Conservation (phyloP, 2,113 vertebrate species). For the Cranoglanis bouderius region DNA sequence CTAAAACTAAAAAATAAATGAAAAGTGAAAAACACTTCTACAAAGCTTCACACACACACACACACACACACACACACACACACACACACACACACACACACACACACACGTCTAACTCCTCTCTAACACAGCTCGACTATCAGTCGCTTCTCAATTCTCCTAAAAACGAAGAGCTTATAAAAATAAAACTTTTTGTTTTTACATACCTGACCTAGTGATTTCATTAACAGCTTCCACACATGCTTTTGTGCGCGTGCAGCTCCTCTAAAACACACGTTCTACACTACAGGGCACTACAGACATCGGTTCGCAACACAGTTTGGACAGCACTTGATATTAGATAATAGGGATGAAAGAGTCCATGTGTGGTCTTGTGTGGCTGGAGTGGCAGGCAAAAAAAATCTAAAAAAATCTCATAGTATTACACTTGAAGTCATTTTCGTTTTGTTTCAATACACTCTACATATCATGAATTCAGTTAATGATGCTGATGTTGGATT, state of each 20-base stretch:
- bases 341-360: neutral
- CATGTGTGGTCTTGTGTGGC: neutral
- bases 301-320: neutral
- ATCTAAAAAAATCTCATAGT: neutral
- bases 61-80: neutral
- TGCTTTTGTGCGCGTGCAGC: slow-evolving; percentile 58
- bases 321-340: neutral
- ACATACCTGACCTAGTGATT: slow-evolving; percentile 65
- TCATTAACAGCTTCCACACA: slow-evolving; percentile 65
- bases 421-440: neutral
- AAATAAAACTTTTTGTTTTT: slow-evolving; percentile 63
- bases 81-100: slow-evolving; percentile 3
- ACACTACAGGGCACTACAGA: neutral
- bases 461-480: too few species aligned
- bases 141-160: slow-evolving; percentile 22
- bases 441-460: neutral
- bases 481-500: neutral
- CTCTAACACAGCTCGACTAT: slow-evolving; percentile 13
- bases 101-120: neutral
- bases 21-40: neutral
- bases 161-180: slow-evolving; percentile 64
- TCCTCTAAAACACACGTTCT: slow-evolving; percentile 8
- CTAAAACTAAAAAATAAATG: slow-evolving; percentile 42
- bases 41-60: too few species aligned
- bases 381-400: neutral